These are phyloP conservation scores for Cylloceria caligata DNA, from an alignment of 2,888 invertebrate species.

Conservation along the genomic window DNA sequence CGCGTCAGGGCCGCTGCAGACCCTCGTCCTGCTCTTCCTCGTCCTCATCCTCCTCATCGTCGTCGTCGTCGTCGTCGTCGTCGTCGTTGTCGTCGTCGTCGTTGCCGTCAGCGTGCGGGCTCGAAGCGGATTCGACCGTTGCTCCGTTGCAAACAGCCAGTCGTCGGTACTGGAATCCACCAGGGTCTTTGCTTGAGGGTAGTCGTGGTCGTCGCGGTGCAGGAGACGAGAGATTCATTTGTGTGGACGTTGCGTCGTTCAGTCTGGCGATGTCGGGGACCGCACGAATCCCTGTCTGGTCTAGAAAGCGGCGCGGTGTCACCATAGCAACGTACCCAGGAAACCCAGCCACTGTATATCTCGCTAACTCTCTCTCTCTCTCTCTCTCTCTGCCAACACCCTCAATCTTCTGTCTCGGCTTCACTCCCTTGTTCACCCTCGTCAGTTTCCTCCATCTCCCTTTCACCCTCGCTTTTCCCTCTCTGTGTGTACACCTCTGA, in stretches of 20 bases:
- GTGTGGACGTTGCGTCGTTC: constrained; percentile 52
- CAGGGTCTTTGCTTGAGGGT: constrained; percentile 48
- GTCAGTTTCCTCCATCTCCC: constrained; percentile 60
- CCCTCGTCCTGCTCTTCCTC: constrained; percentile 40
- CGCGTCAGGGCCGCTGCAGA: constrained; percentile 33
- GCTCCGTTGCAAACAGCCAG: constrained; percentile 82
- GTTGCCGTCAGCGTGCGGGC: constrained; percentile 70
- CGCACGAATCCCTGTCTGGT: constrained; percentile 69
- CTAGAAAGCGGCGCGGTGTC: constrained; percentile 65
- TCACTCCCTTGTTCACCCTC: constrained; percentile 61
- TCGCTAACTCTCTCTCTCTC: constrained; percentile 58
- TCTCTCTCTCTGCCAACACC: constrained; percentile 58
- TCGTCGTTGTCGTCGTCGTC: too few species aligned
- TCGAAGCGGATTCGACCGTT: constrained; percentile 64
- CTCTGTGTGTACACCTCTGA: constrained; percentile 37
- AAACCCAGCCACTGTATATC: constrained; percentile 80
- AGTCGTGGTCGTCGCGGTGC: not conserved
- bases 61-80: constrained; percentile 48
- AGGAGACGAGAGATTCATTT: not conserved
- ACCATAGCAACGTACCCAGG: constrained; percentile 83
- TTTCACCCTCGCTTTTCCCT: constrained; percentile 59
- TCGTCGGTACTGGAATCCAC: constrained; percentile 70
- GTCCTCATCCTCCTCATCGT: constrained; percentile 1
- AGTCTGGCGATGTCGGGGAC: constrained; percentile 74
- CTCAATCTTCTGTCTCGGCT: constrained; percentile 47